Percentiles rank a stretch among this genome's conserved stretches.
Conservation (phyloP, 2,888 invertebrate species). For the Dorcus parallelipipedus region DNA sequence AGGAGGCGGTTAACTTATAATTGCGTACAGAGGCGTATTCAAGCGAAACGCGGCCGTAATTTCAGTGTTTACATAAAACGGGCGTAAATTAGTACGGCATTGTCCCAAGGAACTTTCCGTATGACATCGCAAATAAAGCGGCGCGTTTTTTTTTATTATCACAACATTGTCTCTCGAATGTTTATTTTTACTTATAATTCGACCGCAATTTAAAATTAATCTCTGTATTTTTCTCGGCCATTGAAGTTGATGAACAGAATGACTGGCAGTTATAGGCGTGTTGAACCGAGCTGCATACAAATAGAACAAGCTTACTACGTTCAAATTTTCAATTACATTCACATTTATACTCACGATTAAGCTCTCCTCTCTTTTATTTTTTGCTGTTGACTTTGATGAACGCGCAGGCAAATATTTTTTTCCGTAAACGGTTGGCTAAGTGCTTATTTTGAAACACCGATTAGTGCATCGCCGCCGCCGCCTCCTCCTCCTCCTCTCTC, state of each 20-base stretch:
- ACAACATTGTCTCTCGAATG: neutral
- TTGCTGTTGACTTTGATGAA: neutral
- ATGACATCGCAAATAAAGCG: no score
- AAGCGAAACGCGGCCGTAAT: no score
- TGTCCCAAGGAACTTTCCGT: no score
- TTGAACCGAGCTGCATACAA: constrained; percentile 7
- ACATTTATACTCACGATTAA: constrained; percentile 6
- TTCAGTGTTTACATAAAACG: no score
- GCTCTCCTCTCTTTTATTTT: neutral
- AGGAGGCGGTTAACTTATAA: neutral
- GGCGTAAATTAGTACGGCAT: no score
- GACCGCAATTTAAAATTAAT: constrained; percentile 16
- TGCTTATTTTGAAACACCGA: no score
- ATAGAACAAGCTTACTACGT: constrained; percentile 5
- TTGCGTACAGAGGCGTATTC: neutral
- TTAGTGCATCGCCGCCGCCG: no score
- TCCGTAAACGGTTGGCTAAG: no score
- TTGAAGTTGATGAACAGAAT: constrained; percentile 23
- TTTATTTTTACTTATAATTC: constrained; percentile 12
- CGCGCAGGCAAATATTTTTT: no score
- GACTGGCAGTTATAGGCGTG: constrained; percentile 20
- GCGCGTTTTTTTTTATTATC: no score
- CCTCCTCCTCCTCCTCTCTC: no score
- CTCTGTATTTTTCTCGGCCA: constrained; percentile 20
- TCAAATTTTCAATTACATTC: constrained; percentile 7